A percentile compares a stretch with the other conserved stretches of the same genome.
Evolutionary conservation across 2,797 vertebrate species (phyloP).

Genomic region (Myripristis murdjan): DNA sequence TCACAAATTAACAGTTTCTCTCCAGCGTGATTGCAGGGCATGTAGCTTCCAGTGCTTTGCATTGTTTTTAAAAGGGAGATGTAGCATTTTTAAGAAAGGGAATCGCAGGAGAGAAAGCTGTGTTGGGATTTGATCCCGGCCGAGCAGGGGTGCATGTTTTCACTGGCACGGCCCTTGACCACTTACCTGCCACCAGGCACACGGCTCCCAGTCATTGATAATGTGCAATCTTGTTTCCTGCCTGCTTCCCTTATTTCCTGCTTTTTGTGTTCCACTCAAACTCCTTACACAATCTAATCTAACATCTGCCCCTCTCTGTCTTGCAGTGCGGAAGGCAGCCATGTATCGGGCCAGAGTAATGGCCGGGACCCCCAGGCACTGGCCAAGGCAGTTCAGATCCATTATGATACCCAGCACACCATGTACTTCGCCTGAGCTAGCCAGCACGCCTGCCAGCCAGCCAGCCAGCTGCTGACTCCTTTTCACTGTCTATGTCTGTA

Average conservation of each 20-base stretch:
- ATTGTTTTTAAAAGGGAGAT: too few species aligned
- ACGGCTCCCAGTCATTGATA: background rate
- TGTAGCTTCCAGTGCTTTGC: background rate
- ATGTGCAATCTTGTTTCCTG: background rate
- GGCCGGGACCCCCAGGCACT: slow-evolving; percentile 97
- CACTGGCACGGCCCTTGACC: background rate
- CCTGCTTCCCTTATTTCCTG: background rate
- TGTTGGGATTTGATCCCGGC: background rate
- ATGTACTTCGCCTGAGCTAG: slow-evolving; percentile 98
- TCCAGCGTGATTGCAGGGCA: too few species aligned
- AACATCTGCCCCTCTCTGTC: slow-evolving; percentile 22
- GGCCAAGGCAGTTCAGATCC: slow-evolving; percentile 99
- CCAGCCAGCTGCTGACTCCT: slow-evolving; percentile 72
- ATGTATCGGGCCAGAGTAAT: slow-evolving; percentile 99
- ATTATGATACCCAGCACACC: slow-evolving; percentile 99
- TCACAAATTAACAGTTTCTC: too few species aligned
- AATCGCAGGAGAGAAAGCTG: too few species aligned
- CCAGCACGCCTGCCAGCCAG: slow-evolving; percentile 64
- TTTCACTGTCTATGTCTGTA: slow-evolving; percentile 36
- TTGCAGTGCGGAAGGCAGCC: slow-evolving; percentile 97
- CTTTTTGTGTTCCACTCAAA: background rate
- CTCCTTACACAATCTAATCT: background rate
- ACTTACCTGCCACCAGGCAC: background rate
- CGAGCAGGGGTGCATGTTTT: background rate
- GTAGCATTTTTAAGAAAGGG: too few species aligned